These are phyloP conservation scores for Lingula anatina DNA, from an alignment of 2,888 invertebrate species.

Conservation along the genomic window DNA sequence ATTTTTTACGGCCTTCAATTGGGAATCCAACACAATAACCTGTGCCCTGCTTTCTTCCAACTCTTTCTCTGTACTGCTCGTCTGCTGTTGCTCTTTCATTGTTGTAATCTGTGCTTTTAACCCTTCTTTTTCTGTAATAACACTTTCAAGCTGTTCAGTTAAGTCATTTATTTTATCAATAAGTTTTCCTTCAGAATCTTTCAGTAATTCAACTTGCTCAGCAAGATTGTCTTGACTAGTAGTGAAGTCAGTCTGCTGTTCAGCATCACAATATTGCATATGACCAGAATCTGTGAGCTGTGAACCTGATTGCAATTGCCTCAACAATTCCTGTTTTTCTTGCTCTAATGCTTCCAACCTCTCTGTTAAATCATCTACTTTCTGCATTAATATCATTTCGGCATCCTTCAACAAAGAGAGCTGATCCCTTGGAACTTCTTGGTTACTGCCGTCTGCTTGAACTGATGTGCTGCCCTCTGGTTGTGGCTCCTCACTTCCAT, in stretches of 20 bases:
- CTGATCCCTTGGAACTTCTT: too few species aligned
- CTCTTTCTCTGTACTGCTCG: background rate
- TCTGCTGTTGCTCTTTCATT: background rate
- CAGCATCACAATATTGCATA: background rate
- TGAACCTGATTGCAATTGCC: too few species aligned
- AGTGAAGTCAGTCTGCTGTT: too few species aligned
- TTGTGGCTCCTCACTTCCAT: too few species aligned
- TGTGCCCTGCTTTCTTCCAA: conserved; percentile 4
- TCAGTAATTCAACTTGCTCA: background rate
- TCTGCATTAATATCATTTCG: background rate
- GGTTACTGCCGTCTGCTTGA: too few species aligned
- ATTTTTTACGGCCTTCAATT: conserved; percentile 4
- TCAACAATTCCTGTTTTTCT: background rate
- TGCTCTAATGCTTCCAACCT: background rate
- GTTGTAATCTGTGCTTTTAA: background rate
- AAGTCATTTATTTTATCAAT: background rate
- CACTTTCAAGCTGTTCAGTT: background rate
- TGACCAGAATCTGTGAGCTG: too few species aligned
- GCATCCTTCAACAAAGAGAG: too few species aligned
- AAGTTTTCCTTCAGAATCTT: background rate
- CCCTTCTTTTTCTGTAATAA: background rate
- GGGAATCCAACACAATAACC: conserved; percentile 9
- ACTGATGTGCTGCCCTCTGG: too few species aligned
- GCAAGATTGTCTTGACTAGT: background rate
- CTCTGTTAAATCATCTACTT: background rate